Evolutionary conservation across 1,140 invertebrate species (phyloP), one percentile per base, ranked within the genome.

Genomic region (Pogonus chalceus): DNA sequence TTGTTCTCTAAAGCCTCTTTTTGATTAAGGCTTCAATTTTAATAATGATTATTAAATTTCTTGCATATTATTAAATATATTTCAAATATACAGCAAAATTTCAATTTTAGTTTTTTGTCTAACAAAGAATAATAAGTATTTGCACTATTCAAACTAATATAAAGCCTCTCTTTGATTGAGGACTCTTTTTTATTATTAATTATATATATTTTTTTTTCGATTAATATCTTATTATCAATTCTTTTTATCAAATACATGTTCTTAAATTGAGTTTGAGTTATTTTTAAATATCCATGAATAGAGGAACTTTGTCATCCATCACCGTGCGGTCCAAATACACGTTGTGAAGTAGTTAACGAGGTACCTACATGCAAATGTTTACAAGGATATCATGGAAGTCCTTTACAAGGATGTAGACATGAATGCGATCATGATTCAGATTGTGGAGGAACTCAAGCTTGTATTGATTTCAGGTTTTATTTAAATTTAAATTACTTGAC

Each of bases 241-340:
- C 16, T 4, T 16, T 2, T 35, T 22, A 39, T 20, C 1, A 16
- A 14, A 16, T 47, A 37, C 20, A 16, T 18, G 3, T 7, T 7
- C 16, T 43, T 43, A n/a, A 3, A 18, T 10, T 2, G 4, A 18
- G 3, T 43, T n/a, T 7, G 4, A 7, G 3, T 43, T 3, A n/a
- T 43, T 2, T 7, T 4, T 4, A n/a, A 43, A 9, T 18, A 35
- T 55, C 52, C 54, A 48, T 62, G 73, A 72, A 14, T 65, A 87
- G 84, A 85, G 70, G 87, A 88, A 62, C 76, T 84, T 16, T 90
- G 87, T 62, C 80, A 87, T 62, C 85, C 85, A 1, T 85, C 79
- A 52, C 87, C 87, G 0, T 92, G 88, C 54, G 89, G 89, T 23
- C 56, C 67, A 21, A 90, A 90, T 65, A 89, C 87, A 1, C 81